Evolutionary conservation across 2,888 invertebrate genomes (phyloP), one percentile per base, ranked within the genome.

Genomic region (Synergus itoensis): DNA sequence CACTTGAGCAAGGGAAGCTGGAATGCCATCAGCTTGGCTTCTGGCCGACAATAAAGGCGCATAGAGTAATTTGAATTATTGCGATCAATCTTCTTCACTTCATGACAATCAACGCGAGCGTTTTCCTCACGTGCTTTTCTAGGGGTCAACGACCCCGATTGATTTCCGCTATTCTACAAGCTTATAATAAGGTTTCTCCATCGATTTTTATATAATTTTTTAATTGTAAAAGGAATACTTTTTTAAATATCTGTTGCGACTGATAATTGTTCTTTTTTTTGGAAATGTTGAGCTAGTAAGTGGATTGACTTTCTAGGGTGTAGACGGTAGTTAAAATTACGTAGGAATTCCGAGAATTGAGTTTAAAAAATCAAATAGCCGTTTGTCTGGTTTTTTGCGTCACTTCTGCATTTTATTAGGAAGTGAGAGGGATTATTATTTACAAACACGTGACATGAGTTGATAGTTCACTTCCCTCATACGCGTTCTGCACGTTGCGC

Each of bases 41-140:
- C 43, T 76, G 43, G 79, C 79, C 79, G 81, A 79, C 79, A 82
- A 80, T 81, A 77, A 76, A 82, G 79, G 65, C 57, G 78, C 81
- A 60, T 18, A 75, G 64, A 81, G 80, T 77, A 77, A 84, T 84
- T 84, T 80, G 77, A 84, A 84, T 84, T 82, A 83, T 83, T 81
- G 79, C 82, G 78, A 82, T 84, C 83, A 82, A 84, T 84, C 82
- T 83, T 81, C 81, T 53, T 79, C 79, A 67, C 69, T 73, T 73
- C 48, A 21, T 73, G 69, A 73, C 69, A 73, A 73, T 73, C 69
- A 73, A 73, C 69, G 69, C 48, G 48, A 73, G 69, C 69, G 36
- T 73, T 73, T 69, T 73, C 69, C 69, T 73, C 28, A 73, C 69
- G 45, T 73, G 18, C 43, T 41, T 21, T 43, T 18, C 48, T 45